These are phyloP conservation scores for Contarinia nasturtii DNA, from an alignment of 1,140 invertebrate species.

Conservation along the genomic window DNA sequence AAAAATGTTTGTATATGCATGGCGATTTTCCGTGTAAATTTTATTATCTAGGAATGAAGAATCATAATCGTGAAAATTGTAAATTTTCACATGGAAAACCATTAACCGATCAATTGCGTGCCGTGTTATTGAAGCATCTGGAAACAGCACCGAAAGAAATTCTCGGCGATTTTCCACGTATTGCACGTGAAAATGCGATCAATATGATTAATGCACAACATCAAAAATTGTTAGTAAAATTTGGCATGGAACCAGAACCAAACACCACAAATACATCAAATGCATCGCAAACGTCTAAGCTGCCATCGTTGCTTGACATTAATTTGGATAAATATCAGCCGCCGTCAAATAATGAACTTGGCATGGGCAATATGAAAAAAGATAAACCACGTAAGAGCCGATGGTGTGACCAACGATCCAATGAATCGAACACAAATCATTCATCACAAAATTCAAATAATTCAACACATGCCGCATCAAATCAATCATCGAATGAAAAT, in stretches of 20 bases:
- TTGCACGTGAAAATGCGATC: conserved; percentile 53
- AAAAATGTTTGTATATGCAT: conserved; percentile 93
- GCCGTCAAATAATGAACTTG: neutral
- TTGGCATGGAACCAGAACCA: conserved; percentile 9
- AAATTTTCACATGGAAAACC: conserved; percentile 83
- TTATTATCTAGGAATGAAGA: conserved; percentile 80
- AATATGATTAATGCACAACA: conserved; percentile 51
- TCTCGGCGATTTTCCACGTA: conserved; percentile 64
- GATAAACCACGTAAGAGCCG: conserved; percentile 36
- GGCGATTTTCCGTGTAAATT: conserved; percentile 95
- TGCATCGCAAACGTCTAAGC: conserved; percentile 3
- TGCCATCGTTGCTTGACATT: conserved; percentile 21
- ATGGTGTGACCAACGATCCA: conserved; percentile 27
- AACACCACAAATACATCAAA: neutral
- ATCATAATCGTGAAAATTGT: conserved; percentile 61
- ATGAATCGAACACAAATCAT: conserved; percentile 1
- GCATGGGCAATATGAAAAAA: conserved; percentile 6
- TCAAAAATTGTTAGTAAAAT: conserved; percentile 37
- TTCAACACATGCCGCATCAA: neutral
- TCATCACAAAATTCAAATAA: neutral
- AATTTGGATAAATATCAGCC: conserved; percentile 16
- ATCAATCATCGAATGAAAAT: neutral
- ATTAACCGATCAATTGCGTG: conserved; percentile 48
- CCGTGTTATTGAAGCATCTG: conserved; percentile 60
- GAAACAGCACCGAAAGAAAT: conserved; percentile 81